Conservation (phyloP, 2,113 vertebrate genomes). For the Xenotilapia leptura region DNA sequence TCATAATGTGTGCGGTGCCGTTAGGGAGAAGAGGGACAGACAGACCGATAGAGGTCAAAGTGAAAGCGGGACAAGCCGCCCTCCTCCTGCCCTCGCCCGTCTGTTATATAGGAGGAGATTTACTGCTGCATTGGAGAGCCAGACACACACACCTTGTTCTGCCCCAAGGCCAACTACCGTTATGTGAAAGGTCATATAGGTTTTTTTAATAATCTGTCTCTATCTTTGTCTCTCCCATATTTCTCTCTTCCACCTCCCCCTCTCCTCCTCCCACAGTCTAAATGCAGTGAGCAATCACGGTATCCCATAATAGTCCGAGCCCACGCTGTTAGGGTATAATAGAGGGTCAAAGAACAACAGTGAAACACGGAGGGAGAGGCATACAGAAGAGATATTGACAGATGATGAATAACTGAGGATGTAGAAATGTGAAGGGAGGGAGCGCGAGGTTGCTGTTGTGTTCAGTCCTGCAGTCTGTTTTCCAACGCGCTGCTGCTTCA, state of each 20-base stretch:
- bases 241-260: conserved; percentile 2
- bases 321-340: conserved; percentile 10
- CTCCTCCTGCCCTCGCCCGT: neutral
- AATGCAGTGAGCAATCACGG: conserved; percentile 18
- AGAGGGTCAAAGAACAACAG: neutral
- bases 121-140: neutral
- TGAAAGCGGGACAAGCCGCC: conserved; percentile 13
- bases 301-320: conserved; percentile 3
- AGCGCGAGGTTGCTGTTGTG: neutral
- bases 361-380: neutral
- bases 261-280: conserved; percentile 28
- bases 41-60: conserved; percentile 31
- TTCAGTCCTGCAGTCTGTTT: neutral
- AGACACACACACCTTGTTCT: neutral
- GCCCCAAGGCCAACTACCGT: neutral
- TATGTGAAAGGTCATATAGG: neutral
- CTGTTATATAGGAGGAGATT: neutral
- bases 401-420: neutral
- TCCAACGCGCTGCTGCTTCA: neutral
- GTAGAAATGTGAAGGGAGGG: neutral
- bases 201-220: neutral
- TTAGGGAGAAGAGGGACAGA: neutral
- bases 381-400: neutral
- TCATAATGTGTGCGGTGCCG: conserved; percentile 4
- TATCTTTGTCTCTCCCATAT: neutral